Base-by-base conservation (phyloP, 2,888 invertebrate genomes). In the Dolomedes plantarius region DNA sequence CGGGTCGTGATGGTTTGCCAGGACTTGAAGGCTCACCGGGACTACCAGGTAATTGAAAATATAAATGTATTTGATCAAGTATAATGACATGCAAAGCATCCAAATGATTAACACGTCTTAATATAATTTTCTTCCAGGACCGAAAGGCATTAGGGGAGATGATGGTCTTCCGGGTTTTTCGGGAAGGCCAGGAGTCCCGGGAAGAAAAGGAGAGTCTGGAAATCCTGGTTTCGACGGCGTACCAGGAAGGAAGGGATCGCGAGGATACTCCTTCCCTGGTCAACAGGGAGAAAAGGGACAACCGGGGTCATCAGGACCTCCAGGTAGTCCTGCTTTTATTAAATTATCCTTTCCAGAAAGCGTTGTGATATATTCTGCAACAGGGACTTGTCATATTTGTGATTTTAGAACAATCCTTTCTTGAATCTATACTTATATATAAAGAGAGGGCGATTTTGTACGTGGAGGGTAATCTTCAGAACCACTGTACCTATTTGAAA, bases 1-100 rank as follows among this genome's bases (percentile, higher is more conserved):
- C 39, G 7, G 86, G 86, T 1, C 23, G 19, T 71, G 64, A 27
- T 39, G 86, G 86, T 41, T 31, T 46, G 46, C 68, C 87, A 28
- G 94, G 94, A 32, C 92, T 81, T 92, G 92, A 89, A 94, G 96
- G 88, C 89, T 90, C 1, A 91, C 92, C 90, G 29, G 93, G 93
- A 16, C 29, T 28, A 13, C 29, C 86, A 31, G 74, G 89, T 87
- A 72, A 79, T 62, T 7, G n/a, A 16, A 46, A 23, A 31, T n/a
- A 27, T 28, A 13, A 46, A 9, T 46, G 16, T 46, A n/a, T n/a
- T n/a, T n/a, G n/a, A n/a, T n/a, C n/a, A n/a, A n/a, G n/a, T n/a
- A n/a, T n/a, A n/a, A n/a, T n/a, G n/a, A n/a, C n/a, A n/a, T n/a
- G n/a, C n/a, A n/a, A n/a, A n/a, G n/a, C n/a, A n/a, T n/a, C n/a